Evolutionary conservation across 2,797 vertebrate species (phyloP).

Genomic region (Cyprinella venusta): DNA sequence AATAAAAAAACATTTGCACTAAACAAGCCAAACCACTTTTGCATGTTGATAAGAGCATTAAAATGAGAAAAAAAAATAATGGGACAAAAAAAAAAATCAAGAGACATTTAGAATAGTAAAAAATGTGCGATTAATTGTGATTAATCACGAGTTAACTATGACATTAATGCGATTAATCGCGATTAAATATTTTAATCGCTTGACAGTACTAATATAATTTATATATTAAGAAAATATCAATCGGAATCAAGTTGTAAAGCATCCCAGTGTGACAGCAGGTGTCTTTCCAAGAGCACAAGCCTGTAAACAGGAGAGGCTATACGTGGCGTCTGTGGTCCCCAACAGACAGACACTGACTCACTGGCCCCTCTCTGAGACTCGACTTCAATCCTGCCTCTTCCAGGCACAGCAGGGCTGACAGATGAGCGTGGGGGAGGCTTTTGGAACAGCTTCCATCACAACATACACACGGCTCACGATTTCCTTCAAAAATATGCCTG

Average conservation of each 20-base stretch:
- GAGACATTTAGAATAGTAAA: too few species aligned
- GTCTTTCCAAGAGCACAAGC: conserved; percentile 19
- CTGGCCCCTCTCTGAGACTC: conserved; percentile 36
- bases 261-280: conserved; percentile 32
- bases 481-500: conserved; percentile 41
- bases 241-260: not conserved
- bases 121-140: too few species aligned
- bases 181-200: too few species aligned
- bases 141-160: too few species aligned
- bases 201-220: too few species aligned
- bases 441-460: conserved; percentile 37
- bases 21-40: too few species aligned
- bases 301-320: conserved; percentile 37
- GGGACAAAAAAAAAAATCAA: too few species aligned
- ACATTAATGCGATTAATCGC: too few species aligned
- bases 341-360: conserved; percentile 54
- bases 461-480: conserved; percentile 19
- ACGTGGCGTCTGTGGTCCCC: conserved; percentile 36
- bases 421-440: conserved; percentile 49
- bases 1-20: too few species aligned
- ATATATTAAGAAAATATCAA: not conserved
- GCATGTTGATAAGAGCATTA: too few species aligned
- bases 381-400: conserved; percentile 30
- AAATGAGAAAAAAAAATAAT: too few species aligned
- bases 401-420: conserved; percentile 44